These are phyloP conservation scores for Diplogasteroides magnus DNA, from an alignment of 1,140 invertebrate genomes.

Conservation along the genomic window DNA sequence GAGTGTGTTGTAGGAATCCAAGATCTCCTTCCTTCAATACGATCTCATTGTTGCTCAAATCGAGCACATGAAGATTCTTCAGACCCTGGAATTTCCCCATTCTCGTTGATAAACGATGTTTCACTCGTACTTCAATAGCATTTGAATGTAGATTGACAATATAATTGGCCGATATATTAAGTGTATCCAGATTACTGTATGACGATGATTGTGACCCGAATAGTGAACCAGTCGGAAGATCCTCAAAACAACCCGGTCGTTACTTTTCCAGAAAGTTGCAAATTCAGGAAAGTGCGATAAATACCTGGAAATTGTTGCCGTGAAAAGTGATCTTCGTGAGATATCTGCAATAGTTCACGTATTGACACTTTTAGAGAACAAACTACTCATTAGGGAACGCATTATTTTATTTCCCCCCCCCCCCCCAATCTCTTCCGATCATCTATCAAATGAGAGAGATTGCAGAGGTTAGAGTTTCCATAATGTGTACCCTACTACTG, in stretches of 20 bases:
- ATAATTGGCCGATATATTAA: constrained; percentile 55
- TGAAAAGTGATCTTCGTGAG: constrained; percentile 50
- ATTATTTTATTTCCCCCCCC: no score
- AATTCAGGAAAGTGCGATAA: background rate
- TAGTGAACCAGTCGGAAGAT: constrained; percentile 44
- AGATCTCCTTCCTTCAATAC: constrained; percentile 46
- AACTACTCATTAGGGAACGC: no score
- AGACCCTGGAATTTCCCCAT: constrained; percentile 21
- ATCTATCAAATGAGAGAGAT: background rate
- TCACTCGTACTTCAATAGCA: constrained; percentile 29
- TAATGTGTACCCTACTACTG: background rate
- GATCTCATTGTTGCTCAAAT: constrained; percentile 53
- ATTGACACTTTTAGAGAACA: no score
- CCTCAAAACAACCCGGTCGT: no score
- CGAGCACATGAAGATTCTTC: constrained; percentile 48
- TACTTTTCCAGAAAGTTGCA: no score
- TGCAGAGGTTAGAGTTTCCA: constrained; percentile 6
- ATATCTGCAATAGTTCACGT: constrained; percentile 34
- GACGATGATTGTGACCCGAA: constrained; percentile 37
- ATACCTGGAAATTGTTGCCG: constrained; percentile 50
- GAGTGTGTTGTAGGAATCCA: constrained; percentile 48
- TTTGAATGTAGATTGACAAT: constrained; percentile 51
- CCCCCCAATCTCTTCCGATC: no score
- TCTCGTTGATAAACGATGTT: background rate
- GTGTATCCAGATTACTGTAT: constrained; percentile 32